Evolutionary conservation across 2,888 invertebrate species (phyloP), one percentile per base, ranked within the genome.

Genomic region (Thecophora atra): DNA sequence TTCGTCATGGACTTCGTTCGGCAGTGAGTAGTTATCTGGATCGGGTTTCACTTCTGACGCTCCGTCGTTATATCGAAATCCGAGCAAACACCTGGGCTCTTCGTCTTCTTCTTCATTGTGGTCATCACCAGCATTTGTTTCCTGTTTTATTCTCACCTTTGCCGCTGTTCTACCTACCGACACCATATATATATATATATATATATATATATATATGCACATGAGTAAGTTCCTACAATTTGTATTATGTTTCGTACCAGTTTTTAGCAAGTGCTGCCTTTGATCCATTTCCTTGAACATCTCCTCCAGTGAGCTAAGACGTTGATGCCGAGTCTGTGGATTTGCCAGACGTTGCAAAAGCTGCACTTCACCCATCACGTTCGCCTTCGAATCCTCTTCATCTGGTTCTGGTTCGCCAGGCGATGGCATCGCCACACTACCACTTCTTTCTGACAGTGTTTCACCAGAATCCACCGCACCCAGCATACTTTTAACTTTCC

Each of bases 41-140:
- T 80, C 80, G 26, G 76, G 73, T 62, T 80, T 80, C n/a, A 80
- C 72, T 26, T 58, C 7, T 8, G 11, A 15, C 4, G 47, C 65
- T 17, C n/a, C 30, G 19, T 60, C 44, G 17, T 54, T 44, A 56
- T 73, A 71, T 47, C 74, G 67, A 7, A 75, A 68, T 1, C 76
- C 77, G 2, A 77, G 73, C 28, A 78, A 72, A 72, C 76, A 73
- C 15, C 72, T 54, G 11, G 63, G 73, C 19, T 73, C 75, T 6
- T 74, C 76, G 56, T 70, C 63, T 6, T 74, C 76, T 58, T 70
- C 63, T 8, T 75, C 76, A 65, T 74, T 75, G 7, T 65, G 71
- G 7, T 77, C 75, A 30, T 75, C 76, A 1, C 51, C 56, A 5
- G 19, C 11, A 26, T 24, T n/a, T 15, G 21, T 8, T 28, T 73